Evolutionary conservation across 2,797 vertebrate species (phyloP).

Genomic region (Trachurus trachurus): DNA sequence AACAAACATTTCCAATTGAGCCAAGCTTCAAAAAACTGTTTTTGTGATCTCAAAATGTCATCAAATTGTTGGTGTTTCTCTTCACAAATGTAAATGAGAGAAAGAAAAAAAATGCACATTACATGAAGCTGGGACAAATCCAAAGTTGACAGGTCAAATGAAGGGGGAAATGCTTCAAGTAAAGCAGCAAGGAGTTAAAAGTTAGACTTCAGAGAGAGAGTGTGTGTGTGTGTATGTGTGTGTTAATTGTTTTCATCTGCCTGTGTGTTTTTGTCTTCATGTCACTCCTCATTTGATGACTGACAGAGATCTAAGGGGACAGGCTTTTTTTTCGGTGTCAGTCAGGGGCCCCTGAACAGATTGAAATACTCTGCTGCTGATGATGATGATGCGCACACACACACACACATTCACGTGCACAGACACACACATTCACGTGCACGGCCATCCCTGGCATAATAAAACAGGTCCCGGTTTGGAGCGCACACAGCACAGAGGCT

Average conservation of each 20-base stretch:
- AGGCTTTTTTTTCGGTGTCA: constrained; percentile 1
- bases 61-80: too few species aligned
- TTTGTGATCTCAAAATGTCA: too few species aligned
- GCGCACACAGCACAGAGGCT: constrained; percentile 13
- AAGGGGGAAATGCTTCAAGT: not conserved
- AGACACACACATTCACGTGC: constrained; percentile 8
- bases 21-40: too few species aligned
- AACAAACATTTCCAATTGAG: too few species aligned
- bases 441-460: constrained; percentile 6
- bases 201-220: not conserved
- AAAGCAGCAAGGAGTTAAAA: not conserved
- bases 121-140: not conserved
- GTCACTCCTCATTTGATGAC: constrained; percentile 12
- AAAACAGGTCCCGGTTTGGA: constrained; percentile 6
- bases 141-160: not conserved
- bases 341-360: constrained; percentile 7
- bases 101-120: too few species aligned
- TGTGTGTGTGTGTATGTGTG: not conserved
- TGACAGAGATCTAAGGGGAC: constrained; percentile 44
- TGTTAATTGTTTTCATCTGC: not conserved
- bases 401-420: constrained; percentile 9
- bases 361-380: constrained; percentile 9
- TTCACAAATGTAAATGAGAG: too few species aligned
- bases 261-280: not conserved
- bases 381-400: too few species aligned